These are phyloP conservation scores for Bovichtus variegatus DNA, from an alignment of 2,797 vertebrate species.

Conservation along the genomic window DNA sequence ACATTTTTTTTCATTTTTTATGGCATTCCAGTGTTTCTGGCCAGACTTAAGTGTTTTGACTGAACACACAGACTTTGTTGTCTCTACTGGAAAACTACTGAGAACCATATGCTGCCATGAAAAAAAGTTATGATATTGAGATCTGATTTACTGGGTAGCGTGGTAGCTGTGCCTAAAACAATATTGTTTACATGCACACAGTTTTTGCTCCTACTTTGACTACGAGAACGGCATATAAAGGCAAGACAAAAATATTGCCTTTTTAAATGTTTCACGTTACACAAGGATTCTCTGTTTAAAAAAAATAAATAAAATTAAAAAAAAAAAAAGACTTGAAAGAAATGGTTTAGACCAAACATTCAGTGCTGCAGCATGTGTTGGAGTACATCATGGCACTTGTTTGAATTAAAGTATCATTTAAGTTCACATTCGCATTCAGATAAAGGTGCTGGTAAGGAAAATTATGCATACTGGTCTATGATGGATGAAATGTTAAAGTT, in stretches of 20 bases:
- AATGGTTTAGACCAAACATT: background rate
- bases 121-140: background rate
- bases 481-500: background rate
- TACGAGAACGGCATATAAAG: background rate
- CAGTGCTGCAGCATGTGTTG: slow-evolving; percentile 1
- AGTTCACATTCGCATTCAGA: slow-evolving; percentile 10
- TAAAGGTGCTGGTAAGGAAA: background rate
- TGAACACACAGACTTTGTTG: slow-evolving; percentile 13
- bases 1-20: slow-evolving; percentile 21
- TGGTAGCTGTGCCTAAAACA: slow-evolving; percentile 62
- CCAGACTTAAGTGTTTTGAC: slow-evolving; percentile 46
- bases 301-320: too few species aligned
- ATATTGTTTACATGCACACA: slow-evolving; percentile 35
- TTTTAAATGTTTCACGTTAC: background rate
- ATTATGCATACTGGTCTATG: background rate
- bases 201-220: slow-evolving; percentile 22
- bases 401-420: background rate
- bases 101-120: slow-evolving; percentile 56
- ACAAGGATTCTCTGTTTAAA: background rate
- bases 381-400: background rate
- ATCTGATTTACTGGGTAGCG: slow-evolving; percentile 25
- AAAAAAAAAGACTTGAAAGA: slow-evolving; percentile 28
- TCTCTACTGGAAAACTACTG: slow-evolving; percentile 57
- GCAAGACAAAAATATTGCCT: slow-evolving; percentile 11
- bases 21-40: slow-evolving; percentile 24